A percentile compares a stretch with the other conserved stretches of the same genome.
phyloP scores from a whole-genome alignment of 2,888 invertebrate genomes.

The Perdita meconis region DNA sequence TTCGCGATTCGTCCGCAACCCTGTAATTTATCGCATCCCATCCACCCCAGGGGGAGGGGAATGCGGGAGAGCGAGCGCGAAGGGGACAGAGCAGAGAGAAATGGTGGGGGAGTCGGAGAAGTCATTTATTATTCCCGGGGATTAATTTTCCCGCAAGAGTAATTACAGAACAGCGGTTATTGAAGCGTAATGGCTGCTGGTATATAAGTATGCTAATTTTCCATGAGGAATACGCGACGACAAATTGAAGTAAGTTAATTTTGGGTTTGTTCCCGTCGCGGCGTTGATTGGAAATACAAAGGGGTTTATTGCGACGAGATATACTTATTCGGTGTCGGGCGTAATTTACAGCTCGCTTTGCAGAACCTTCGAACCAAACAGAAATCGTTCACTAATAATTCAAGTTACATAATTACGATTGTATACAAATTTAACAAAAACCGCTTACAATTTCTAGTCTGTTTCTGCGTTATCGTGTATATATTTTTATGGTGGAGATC shows the following conservation, averaged over 20 bases:
- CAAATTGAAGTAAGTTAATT: constrained; percentile 55
- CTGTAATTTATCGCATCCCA: constrained; percentile 44
- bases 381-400: neutral
- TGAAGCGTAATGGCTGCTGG: constrained; percentile 47
- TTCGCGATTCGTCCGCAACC: constrained; percentile 21
- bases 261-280: constrained; percentile 24
- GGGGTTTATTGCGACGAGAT: constrained; percentile 42
- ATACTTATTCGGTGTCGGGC: constrained; percentile 21
- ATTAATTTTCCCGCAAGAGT: constrained; percentile 58
- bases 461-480: no score
- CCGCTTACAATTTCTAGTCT: no score
- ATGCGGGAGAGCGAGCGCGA: neutral
- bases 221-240: constrained; percentile 44
- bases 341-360: constrained; percentile 37
- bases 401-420: no score
- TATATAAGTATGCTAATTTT: constrained; percentile 58
- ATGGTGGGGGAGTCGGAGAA: constrained; percentile 25
- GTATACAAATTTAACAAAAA: neutral
- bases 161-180: constrained; percentile 58
- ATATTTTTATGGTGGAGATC: no score
- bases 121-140: constrained; percentile 54
- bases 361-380: neutral
- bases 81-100: neutral
- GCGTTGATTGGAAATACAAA: constrained; percentile 51
- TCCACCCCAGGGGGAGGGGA: constrained; percentile 26